Conservation (phyloP, 2,797 vertebrate genomes). For the Spinus pinus region DNA sequence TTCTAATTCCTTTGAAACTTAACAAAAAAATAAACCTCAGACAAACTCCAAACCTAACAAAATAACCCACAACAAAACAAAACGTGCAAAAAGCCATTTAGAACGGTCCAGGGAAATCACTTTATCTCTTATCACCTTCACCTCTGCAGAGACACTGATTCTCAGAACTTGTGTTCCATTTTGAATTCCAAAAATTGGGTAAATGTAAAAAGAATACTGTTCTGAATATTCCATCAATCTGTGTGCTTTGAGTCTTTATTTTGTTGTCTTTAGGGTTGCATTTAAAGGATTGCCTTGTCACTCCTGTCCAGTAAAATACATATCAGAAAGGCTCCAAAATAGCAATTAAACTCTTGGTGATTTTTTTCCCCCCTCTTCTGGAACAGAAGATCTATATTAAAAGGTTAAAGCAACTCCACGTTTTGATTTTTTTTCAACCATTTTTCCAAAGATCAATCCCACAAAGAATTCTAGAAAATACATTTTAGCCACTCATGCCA, state of each 20-base stretch:
- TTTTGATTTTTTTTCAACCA: neutral
- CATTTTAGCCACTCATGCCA: rapidly evolving
- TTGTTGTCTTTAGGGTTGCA: neutral
- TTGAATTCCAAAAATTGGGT: neutral
- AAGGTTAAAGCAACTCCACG: neutral
- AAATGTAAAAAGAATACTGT: neutral
- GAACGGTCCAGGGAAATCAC: neutral
- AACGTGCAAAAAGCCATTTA: neutral
- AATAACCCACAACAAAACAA: neutral
- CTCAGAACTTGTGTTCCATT: neutral
- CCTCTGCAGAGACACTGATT: neutral
- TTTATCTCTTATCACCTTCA: neutral
- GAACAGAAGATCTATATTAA: neutral
- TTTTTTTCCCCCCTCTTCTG: neutral
- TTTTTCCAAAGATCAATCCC: neutral
- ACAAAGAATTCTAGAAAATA: neutral
- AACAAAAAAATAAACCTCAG: neutral
- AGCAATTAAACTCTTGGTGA: neutral
- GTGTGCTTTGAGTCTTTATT: neutral
- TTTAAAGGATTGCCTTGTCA: neutral
- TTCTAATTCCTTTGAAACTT: neutral
- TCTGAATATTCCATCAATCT: neutral
- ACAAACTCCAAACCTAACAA: neutral
- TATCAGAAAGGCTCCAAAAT: neutral
- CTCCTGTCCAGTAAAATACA: neutral